Conservation (phyloP, 1,140 invertebrate species). For the Caerostris extrusa region DNA sequence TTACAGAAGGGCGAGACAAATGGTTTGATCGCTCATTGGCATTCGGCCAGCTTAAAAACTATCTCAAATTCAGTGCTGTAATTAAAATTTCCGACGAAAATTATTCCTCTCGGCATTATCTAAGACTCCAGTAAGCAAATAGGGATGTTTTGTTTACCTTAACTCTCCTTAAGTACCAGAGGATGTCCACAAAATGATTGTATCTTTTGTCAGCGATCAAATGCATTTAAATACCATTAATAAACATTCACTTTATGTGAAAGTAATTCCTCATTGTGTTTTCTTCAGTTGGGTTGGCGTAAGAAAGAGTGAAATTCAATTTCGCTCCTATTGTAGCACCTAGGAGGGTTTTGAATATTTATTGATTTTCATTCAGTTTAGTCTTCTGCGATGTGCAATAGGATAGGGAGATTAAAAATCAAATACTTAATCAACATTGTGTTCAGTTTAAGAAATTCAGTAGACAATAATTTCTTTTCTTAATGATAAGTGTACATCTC, state of each 20-base stretch:
- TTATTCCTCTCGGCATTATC: constrained; percentile 60
- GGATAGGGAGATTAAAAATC: too few species aligned
- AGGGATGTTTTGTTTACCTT: constrained; percentile 59
- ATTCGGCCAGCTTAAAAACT: constrained; percentile 49
- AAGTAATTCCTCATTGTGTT: not conserved
- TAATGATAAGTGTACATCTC: too few species aligned
- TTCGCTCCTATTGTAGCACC: too few species aligned
- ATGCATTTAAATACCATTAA: too few species aligned
- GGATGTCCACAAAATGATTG: not conserved
- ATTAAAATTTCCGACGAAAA: constrained; percentile 68
- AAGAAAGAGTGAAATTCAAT: not conserved
- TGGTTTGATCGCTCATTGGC: constrained; percentile 40
- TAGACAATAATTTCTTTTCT: too few species aligned
- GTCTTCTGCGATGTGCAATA: too few species aligned
- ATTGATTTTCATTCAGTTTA: too few species aligned
- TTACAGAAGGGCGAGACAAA: constrained; percentile 29
- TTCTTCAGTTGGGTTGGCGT: not conserved
- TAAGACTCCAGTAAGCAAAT: constrained; percentile 26
- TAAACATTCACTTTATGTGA: too few species aligned
- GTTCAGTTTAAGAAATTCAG: too few species aligned
- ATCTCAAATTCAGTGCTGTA: constrained; percentile 46
- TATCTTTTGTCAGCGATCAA: not conserved
- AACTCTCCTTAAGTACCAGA: constrained; percentile 42
- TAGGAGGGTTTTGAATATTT: too few species aligned
- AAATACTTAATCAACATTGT: too few species aligned